Evolutionary conservation across 2,113 vertebrate species (phyloP), one percentile per base, ranked within the genome.

Genomic region (Lagopus muta): DNA sequence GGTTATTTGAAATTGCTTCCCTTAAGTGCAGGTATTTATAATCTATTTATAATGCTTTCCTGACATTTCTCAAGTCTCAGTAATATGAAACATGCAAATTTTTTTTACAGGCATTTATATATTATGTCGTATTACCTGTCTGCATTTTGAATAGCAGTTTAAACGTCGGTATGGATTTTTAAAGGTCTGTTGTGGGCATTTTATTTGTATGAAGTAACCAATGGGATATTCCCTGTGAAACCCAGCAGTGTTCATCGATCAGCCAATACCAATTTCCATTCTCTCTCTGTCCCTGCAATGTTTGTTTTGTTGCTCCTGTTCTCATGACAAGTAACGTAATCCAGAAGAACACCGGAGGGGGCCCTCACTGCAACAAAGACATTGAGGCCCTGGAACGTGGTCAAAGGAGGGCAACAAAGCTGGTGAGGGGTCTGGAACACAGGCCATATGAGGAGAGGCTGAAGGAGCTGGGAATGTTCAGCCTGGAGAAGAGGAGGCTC

Each of bases 161-260:
- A 21, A 67, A 10, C 6, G 1, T 9, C 14, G 13, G 12, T 15
- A 10, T 0, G 3, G 24, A 21, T 70, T 61, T 83, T 66, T 11
- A n/a, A 27, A 48, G 8, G 9, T 7, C 6, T 12, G 1, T 11
- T 60, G 38, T 34, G 45, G 30, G 20, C 18, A 15, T 69, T 75
- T 91, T 10, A 50, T 71, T 45, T 45, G 28, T 27, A 2, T 12
- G 10, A 91, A 28, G 38, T 25, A 48, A 28, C 24, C 21, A 11
- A 1, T 2, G 1, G 55, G 45, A 11, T 18, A 57, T 30, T 80
- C 73, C 22, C 60, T 14, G 2, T 34, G 48, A 38, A 89, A 50
- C 10, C 21, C 43, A 25, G 0, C 0, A 30, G 27, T n/a, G 25
- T 4, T 4, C 28, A 21, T 34, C 36, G n/a, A 15, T 36, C 52